Evolutionary conservation across 2,888 invertebrate species (phyloP), one percentile per base, ranked within the genome.

Genomic region (Agriopis aurantiaria): DNA sequence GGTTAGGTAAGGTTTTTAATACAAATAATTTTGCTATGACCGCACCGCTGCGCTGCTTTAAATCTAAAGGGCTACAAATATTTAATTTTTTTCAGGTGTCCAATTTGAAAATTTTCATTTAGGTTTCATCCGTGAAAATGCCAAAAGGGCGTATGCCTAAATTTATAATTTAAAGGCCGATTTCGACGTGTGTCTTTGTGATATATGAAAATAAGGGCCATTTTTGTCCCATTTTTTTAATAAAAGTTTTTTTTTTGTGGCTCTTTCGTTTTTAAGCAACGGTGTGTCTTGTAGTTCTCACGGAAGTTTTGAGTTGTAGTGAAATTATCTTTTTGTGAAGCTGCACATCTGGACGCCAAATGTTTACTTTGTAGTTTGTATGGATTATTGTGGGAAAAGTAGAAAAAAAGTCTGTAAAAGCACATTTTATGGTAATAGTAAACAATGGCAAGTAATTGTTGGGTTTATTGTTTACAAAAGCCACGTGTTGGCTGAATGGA

Each of bases 341-440:
- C 41, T 58, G 52, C 11, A 60, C 69, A 69, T 69, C 69, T 69
- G 69, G 60, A 8, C 12, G 51, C 45, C 69, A 65, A 69, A 60
- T 69, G 17, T 55, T 14, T 60, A 40, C 49, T 56, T 60, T 65
- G 55, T 67, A 49, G 43, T 62, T 46, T 41, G 12, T 46, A 46
- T 12, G 46, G n/a, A 49, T 14, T 49, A 46, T 14, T 14, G 68
- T 63, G 63, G 17, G 63, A 58, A 52, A 57, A 45, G 5, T 33
- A 45, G 65, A 61, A 67, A 45, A n/a, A 43, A 41, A 43, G 0
- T 17, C 23, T 5, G 33, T 33, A 33, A 33, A 33, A 33, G 33
- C 33, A 33, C 33, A 33, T 33, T 33, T 33, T 33, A 33, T 33
- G 33, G 33, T 33, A 33, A n/a, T 64, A n/a, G 46, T 61, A 43